Base-by-base conservation (phyloP, 2,797 vertebrate genomes). In the Steatocranus sp. region DNA sequence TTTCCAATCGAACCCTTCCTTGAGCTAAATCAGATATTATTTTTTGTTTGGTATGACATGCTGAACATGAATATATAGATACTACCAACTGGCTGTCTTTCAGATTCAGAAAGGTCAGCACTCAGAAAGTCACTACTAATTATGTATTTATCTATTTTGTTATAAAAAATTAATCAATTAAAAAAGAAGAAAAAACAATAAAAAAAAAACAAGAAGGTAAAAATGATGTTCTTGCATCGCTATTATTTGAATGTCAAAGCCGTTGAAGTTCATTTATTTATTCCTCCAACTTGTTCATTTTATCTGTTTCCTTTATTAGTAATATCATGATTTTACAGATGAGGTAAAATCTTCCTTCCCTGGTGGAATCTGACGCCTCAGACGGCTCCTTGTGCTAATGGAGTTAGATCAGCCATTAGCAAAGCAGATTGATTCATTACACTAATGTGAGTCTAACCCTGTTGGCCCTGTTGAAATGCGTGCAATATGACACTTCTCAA, bases 351-450 rank as follows among this genome's bases (percentile, higher is more conserved):
- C 3, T n/a, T 66, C 25, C 66, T 80, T 58, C 75, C 78, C 90
- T 25, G 81, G 61, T 61, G 89, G 91, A 89, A 87, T 86, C 74
- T 56, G 48, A 32, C 18, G 7, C 49, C 87, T 84, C 90, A 75
- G 85, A 83, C 78, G 30, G 80, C 81, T 36, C 77, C 46, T 41
- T 7, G 78, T 81, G 75, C 87, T 91, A 78, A 92, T 90, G 85
- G 86, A 89, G 85, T 93, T 76, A 86, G 86, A 82, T 83, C 81
- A 90, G 83, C 92, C 90, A 89, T 93, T 93, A 93, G 86, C 87
- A 41, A 54, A 76, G 94, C 93, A 94, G 94, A 96, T 96, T 94
- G 94, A 95, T 95, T 96, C 94, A 96, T 96, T 96, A 96, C 86
- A 88, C 93, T 94, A 95, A 94, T 95, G 91, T 94, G 93, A 91